Percentiles rank a stretch among this genome's conserved stretches.
Conservation (phyloP, 2,797 vertebrate genomes). For the Megalops cyprinoides region DNA sequence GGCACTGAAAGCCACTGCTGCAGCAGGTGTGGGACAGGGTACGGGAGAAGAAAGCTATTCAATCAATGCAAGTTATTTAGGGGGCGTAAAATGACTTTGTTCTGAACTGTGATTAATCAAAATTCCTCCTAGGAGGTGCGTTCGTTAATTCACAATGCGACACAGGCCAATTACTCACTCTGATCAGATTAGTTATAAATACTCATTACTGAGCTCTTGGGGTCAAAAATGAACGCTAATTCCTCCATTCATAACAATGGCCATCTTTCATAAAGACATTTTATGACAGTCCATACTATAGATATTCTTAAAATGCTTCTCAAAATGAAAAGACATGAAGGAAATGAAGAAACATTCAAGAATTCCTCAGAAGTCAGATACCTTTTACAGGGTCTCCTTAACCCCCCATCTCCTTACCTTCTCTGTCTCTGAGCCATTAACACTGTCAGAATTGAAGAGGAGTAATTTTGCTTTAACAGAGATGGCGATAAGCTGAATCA, state of each 20-base stretch:
- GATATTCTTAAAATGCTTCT: no score
- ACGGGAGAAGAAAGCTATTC: not conserved
- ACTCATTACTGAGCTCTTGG: constrained; percentile 2
- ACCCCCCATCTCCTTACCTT: no score
- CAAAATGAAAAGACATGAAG: no score
- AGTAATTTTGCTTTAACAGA: no score
- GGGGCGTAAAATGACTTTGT: constrained; percentile 22
- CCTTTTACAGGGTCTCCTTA: no score
- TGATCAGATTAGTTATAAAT: constrained; percentile 23
- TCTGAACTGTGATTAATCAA: constrained; percentile 18
- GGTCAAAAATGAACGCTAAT: constrained; percentile 7
- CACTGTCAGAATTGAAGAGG: no score
- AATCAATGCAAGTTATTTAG: constrained; percentile 11
- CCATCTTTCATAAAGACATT: constrained; percentile 3
- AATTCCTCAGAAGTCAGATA: no score
- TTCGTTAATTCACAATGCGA: constrained; percentile 20
- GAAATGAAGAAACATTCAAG: no score
- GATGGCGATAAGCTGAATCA: no score
- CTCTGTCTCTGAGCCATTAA: no score
- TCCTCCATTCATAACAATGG: constrained; percentile 18
- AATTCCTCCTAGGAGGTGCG: not conserved
- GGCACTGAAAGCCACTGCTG: not conserved
- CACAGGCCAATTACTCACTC: constrained; percentile 17
- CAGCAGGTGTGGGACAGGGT: not conserved
- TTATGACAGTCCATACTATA: not conserved